Evolutionary conservation across 2,888 invertebrate genomes (phyloP).

Genomic region (Marasmarcha lunaedactyla): DNA sequence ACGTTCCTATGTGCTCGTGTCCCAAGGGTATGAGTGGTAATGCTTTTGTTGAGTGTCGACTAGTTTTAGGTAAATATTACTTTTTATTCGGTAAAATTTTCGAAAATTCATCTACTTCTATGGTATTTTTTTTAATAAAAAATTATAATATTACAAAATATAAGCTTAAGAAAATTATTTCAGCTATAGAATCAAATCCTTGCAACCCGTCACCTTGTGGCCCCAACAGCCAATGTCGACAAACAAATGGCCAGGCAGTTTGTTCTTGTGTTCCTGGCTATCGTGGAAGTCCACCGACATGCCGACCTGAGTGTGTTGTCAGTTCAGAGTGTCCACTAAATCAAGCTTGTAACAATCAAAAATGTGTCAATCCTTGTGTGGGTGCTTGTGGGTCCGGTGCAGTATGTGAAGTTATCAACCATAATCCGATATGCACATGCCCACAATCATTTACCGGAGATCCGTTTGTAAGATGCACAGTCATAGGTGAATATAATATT

Average conservation of each 20-base stretch:
- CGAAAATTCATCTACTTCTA: neutral
- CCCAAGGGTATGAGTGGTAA: slow-evolving; percentile 76
- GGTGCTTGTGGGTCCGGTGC: slow-evolving; percentile 83
- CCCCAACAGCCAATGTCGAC: slow-evolving; percentile 79
- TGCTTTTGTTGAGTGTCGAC: slow-evolving; percentile 73
- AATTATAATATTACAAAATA: slow-evolving; percentile 1
- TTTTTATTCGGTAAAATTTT: neutral
- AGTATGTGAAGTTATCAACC: slow-evolving; percentile 80
- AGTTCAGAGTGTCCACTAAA: slow-evolving; percentile 80
- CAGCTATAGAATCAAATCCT: slow-evolving; percentile 62
- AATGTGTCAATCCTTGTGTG: slow-evolving; percentile 82
- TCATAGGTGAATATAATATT: slow-evolving; percentile 38
- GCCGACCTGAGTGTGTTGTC: slow-evolving; percentile 81
- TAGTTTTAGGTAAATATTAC: slow-evolving; percentile 51
- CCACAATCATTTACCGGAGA: slow-evolving; percentile 80
- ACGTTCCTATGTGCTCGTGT: slow-evolving; percentile 79
- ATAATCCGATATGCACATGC: slow-evolving; percentile 83
- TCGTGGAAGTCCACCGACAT: slow-evolving; percentile 80
- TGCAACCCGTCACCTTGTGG: slow-evolving; percentile 86
- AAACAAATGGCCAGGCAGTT: slow-evolving; percentile 75
- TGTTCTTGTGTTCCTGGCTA: slow-evolving; percentile 81
- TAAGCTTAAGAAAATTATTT: slow-evolving; percentile 19
- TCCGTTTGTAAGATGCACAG: slow-evolving; percentile 78
- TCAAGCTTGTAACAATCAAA: slow-evolving; percentile 79
- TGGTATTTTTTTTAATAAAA: neutral